A percentile compares a stretch with the other conserved stretches of the same genome.
These are phyloP conservation scores for Anastrepha obliqua DNA, from an alignment of 1,140 invertebrate species.

Conservation along the genomic window DNA sequence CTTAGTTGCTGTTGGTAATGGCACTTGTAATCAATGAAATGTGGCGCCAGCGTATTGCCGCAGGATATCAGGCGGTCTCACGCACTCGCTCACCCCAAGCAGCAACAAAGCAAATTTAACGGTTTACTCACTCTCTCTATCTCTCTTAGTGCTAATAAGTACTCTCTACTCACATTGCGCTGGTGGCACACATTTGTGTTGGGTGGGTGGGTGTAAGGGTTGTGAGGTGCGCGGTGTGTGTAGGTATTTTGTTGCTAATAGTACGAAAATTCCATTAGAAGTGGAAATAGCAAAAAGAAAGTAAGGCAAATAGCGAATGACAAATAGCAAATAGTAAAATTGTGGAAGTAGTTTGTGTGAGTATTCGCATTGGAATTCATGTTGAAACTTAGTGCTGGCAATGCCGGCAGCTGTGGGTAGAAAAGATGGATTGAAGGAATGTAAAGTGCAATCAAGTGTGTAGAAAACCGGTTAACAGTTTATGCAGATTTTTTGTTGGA, in stretches of 20 bases:
- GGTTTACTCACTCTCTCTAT: background rate
- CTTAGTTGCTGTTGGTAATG: background rate
- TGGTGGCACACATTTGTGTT: background rate
- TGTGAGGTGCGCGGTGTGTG: background rate
- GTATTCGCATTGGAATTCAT: background rate
- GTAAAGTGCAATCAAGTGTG: too few species aligned
- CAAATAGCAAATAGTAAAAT: constrained; percentile 1
- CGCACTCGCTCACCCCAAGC: background rate
- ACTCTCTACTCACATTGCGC: constrained; percentile 2
- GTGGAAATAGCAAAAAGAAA: background rate
- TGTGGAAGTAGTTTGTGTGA: background rate
- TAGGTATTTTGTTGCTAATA: constrained; percentile 22
- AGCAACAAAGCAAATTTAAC: background rate
- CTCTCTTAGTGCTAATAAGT: background rate
- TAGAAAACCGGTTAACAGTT: too few species aligned
- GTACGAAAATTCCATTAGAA: constrained; percentile 23
- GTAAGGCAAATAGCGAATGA: background rate
- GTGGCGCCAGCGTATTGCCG: constrained; percentile 51
- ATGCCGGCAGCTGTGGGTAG: background rate
- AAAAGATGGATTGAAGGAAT: background rate
- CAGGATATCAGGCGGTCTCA: constrained; percentile 3
- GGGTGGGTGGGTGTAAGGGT: background rate
- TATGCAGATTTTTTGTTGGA: too few species aligned
- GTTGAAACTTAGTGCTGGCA: background rate
- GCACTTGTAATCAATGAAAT: constrained; percentile 58